Percentiles rank a stretch among this genome's conserved stretches.
Evolutionary conservation across 2,113 vertebrate species (phyloP).

Genomic region (Tetraodon nigroviridis): DNA sequence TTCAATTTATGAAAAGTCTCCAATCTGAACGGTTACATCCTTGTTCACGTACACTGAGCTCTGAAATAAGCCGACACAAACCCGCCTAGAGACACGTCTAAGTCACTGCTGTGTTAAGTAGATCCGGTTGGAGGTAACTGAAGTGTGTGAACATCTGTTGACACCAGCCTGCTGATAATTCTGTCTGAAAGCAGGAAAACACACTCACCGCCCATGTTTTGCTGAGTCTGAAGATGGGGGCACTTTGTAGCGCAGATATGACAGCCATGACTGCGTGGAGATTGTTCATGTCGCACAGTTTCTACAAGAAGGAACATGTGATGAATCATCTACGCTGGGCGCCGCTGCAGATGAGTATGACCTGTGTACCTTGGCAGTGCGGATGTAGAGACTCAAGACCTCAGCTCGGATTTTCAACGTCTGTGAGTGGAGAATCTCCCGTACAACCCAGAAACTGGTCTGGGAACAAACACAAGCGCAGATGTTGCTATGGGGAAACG

Average conservation of each 20-base stretch:
- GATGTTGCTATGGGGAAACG: background rate
- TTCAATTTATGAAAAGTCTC: too few species aligned
- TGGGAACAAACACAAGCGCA: slow-evolving; percentile 48
- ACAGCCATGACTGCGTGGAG: slow-evolving; percentile 97
- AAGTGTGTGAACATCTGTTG: background rate
- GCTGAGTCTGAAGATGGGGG: slow-evolving; percentile 92
- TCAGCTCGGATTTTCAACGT: slow-evolving; percentile 98
- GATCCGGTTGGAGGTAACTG: too few species aligned
- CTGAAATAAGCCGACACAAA: too few species aligned
- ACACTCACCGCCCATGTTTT: slow-evolving; percentile 98
- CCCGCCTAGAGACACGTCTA: too few species aligned
- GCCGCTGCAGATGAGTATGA: background rate
- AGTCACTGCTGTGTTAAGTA: too few species aligned
- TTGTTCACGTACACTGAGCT: too few species aligned
- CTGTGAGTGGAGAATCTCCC: slow-evolving; percentile 96
- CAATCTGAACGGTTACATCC: background rate
- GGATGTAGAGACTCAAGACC: slow-evolving; percentile 96
- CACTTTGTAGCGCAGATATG: slow-evolving; percentile 93
- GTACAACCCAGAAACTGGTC: slow-evolving; percentile 99
- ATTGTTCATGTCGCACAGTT: slow-evolving; percentile 96
- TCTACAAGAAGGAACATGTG: slow-evolving; percentile 66
- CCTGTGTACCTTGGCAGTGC: slow-evolving; percentile 89
- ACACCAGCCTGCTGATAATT: background rate
- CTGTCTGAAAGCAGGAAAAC: slow-evolving; percentile 9
- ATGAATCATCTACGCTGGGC: background rate